A percentile compares a stretch with the other conserved stretches of the same genome.
phyloP scores from a whole-genome alignment of 2,113 vertebrate species.

The Spermophilus dauricus region DNA sequence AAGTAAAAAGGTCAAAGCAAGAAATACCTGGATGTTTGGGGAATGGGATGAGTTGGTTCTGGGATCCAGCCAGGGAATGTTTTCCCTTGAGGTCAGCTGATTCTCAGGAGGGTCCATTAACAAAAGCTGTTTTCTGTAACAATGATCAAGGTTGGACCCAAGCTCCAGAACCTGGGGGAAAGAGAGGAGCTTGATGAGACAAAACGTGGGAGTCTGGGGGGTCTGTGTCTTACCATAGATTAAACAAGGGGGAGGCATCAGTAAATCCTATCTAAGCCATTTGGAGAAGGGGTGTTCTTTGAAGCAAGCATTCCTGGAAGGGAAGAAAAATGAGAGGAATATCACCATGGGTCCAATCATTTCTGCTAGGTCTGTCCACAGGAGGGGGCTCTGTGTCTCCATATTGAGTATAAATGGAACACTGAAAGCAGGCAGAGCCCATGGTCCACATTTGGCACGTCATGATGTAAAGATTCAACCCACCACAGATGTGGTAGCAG shows the following conservation, averaged over 20 bases:
- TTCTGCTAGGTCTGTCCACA: neutral
- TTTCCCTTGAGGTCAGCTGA: neutral
- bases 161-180: accelerated
- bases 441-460: too few species aligned
- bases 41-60: neutral
- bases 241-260: neutral
- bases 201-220: too few species aligned
- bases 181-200: neutral
- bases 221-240: neutral
- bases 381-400: neutral
- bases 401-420: neutral
- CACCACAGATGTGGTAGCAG: neutral
- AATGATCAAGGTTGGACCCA: neutral
- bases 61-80: neutral
- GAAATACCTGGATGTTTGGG: neutral
- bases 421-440: neutral
- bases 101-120: neutral
- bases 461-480: neutral
- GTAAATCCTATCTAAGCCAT: neutral
- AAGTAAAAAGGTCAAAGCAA: neutral
- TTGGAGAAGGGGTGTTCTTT: neutral
- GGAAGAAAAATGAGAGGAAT: too few species aligned
- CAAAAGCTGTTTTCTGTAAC: neutral
- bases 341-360: neutral
- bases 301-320: neutral